Evolutionary conservation across 2,888 invertebrate genomes (phyloP).

Genomic region (Corythucha ciliata): DNA sequence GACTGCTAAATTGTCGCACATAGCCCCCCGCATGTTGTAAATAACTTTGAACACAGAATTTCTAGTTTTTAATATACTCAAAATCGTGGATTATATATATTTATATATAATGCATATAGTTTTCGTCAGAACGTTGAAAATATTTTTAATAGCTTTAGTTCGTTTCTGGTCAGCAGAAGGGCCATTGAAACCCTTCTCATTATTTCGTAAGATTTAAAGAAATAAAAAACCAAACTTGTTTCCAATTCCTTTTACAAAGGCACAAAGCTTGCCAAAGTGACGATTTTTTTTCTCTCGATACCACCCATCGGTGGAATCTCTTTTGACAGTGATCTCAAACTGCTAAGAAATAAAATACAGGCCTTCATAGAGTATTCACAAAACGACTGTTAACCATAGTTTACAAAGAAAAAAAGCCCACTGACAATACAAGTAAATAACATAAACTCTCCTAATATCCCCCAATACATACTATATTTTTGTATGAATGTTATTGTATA

Average conservation of each 20-base stretch:
- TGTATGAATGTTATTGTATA: conserved; percentile 31
- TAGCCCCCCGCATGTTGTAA: no score
- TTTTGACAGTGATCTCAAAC: no score
- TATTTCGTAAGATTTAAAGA: no score
- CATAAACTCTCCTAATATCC: no score
- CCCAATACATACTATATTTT: conserved; percentile 31
- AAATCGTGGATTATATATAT: not conserved
- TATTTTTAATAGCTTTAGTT: conserved; percentile 21
- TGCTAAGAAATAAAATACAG: no score
- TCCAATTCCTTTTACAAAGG: not conserved
- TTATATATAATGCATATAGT: conserved; percentile 16
- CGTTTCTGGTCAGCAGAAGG: conserved; percentile 8
- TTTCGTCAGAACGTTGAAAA: conserved; percentile 21
- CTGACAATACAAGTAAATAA: conserved; percentile 24
- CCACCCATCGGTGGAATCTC: no score
- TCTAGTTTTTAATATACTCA: conserved; percentile 3
- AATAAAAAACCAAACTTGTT: no score
- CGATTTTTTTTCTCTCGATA: no score
- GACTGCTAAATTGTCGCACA: not conserved
- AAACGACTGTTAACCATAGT: not conserved
- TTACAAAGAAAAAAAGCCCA: conserved; percentile 10
- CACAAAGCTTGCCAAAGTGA: no score
- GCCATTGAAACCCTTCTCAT: no score
- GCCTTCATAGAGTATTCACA: no score
- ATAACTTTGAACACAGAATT: not conserved